A percentile compares a stretch with the other conserved stretches of the same genome.
These are phyloP conservation scores for Proctacanthus coquilletti DNA, from an alignment of 1,140 invertebrate genomes.

Conservation along the genomic window DNA sequence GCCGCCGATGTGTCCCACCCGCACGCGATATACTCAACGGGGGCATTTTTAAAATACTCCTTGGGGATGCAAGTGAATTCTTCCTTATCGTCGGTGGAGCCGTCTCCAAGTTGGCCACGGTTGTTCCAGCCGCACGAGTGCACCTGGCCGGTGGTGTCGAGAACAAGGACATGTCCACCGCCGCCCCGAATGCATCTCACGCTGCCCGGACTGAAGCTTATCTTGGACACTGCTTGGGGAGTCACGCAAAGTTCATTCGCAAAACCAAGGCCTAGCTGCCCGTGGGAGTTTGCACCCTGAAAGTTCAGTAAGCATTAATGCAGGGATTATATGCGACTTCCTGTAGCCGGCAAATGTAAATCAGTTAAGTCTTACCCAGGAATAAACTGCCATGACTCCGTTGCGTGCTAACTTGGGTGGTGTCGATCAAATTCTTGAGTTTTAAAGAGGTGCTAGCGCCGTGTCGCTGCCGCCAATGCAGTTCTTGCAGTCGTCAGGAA, in stretches of 20 bases:
- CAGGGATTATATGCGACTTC: too few species aligned
- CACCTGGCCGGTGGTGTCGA: slow-evolving; percentile 47
- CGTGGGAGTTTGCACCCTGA: slow-evolving; percentile 73
- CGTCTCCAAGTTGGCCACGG: slow-evolving; percentile 57
- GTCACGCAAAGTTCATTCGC: slow-evolving; percentile 47
- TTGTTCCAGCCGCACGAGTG: slow-evolving; percentile 80
- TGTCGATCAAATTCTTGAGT: too few species aligned
- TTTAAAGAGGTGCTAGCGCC: too few species aligned
- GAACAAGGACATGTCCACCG: slow-evolving; percentile 55
- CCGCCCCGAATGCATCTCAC: slow-evolving; percentile 52
- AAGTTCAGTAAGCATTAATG: too few species aligned
- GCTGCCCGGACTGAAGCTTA: slow-evolving; percentile 31
- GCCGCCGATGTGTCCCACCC: slow-evolving; percentile 59
- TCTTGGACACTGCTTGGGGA: slow-evolving; percentile 37
- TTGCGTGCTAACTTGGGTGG: too few species aligned
- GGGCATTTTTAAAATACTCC: slow-evolving; percentile 29
- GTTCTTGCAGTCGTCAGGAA: too few species aligned
- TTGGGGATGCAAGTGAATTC: slow-evolving; percentile 19
- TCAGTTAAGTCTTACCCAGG: too few species aligned
- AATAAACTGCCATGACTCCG: too few species aligned
- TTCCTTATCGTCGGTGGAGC: slow-evolving; percentile 17
- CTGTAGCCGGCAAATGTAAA: too few species aligned
- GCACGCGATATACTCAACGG: slow-evolving; percentile 43
- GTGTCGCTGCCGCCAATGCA: too few species aligned
- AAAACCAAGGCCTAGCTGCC: slow-evolving; percentile 54